Percentiles rank a stretch among this genome's conserved stretches.
These are phyloP conservation scores for Chaetura pelagica DNA, from an alignment of 2,113 vertebrate species.

Conservation along the genomic window DNA sequence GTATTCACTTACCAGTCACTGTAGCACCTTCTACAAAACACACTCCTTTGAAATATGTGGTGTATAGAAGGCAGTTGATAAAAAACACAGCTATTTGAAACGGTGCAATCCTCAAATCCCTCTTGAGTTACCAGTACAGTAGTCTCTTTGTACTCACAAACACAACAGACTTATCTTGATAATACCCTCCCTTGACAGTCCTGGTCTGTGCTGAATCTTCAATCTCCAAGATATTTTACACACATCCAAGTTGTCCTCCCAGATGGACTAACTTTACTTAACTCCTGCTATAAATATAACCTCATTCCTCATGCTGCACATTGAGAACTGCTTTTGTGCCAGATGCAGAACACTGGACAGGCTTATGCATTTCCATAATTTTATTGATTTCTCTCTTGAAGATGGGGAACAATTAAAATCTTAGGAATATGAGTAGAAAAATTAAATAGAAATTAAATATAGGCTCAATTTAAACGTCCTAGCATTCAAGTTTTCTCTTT, in stretches of 20 bases:
- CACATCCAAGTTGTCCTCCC: neutral
- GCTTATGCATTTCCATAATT: neutral
- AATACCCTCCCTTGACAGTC: neutral
- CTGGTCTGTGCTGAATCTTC: neutral
- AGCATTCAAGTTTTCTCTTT: neutral
- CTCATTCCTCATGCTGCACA: neutral
- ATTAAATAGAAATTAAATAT: neutral
- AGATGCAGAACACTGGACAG: neutral
- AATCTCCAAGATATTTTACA: neutral
- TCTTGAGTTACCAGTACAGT: conserved; percentile 11
- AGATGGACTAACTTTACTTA: neutral
- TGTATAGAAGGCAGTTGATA: neutral
- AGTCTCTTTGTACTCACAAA: neutral
- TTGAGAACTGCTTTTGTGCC: neutral
- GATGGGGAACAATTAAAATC: neutral
- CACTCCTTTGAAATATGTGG: neutral
- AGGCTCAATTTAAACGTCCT: neutral
- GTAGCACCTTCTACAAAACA: neutral
- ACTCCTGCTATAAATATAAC: neutral
- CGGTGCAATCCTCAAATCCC: conserved; percentile 11
- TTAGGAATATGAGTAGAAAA: neutral
- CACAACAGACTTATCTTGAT: conserved; percentile 7
- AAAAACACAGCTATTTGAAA: neutral
- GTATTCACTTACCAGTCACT: conserved; percentile 5
- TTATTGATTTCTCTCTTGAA: neutral